Conservation (phyloP, 1,140 invertebrate species). For the Anoplolepis gracilipes region DNA sequence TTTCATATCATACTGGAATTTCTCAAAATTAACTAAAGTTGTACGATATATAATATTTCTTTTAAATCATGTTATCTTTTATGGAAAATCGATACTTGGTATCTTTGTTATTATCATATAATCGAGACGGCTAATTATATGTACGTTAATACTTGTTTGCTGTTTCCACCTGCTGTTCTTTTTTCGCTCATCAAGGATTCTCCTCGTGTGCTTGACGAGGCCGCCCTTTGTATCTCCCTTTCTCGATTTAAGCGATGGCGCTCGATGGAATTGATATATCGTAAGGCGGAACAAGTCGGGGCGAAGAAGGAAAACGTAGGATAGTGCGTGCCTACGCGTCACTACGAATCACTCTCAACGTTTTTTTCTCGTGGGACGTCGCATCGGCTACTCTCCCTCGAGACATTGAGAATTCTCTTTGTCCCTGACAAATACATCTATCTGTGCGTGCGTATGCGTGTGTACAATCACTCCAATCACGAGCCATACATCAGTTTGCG, state of each 20-base stretch:
- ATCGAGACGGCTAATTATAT: conserved; percentile 50
- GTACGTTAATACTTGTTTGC: background rate
- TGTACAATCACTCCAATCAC: conserved; percentile 82
- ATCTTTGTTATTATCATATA: conserved; percentile 48
- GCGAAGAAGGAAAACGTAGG: background rate
- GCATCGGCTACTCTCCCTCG: conserved; percentile 42
- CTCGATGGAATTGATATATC: conserved; percentile 80
- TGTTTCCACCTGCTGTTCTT: conserved; percentile 54
- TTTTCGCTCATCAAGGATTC: conserved; percentile 77
- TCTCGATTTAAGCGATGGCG: conserved; percentile 39
- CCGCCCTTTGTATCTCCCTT: conserved; percentile 10
- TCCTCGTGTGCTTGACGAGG: conserved; percentile 51
- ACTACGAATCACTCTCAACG: conserved; percentile 27
- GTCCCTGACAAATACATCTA: background rate
- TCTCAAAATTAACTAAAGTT: no score
- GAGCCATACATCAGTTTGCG: conserved; percentile 79
- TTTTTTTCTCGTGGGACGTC: conserved; percentile 72
- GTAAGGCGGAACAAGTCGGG: conserved; percentile 11
- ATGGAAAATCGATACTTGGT: background rate
- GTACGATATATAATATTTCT: background rate
- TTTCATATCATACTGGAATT: background rate
- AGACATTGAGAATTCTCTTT: conserved; percentile 61
- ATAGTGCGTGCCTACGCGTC: conserved; percentile 1
- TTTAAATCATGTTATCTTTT: background rate
- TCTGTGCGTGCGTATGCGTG: conserved; percentile 15